Conservation (phyloP, 2,888 invertebrate genomes). For the Ommatoiulus sabulosus region DNA sequence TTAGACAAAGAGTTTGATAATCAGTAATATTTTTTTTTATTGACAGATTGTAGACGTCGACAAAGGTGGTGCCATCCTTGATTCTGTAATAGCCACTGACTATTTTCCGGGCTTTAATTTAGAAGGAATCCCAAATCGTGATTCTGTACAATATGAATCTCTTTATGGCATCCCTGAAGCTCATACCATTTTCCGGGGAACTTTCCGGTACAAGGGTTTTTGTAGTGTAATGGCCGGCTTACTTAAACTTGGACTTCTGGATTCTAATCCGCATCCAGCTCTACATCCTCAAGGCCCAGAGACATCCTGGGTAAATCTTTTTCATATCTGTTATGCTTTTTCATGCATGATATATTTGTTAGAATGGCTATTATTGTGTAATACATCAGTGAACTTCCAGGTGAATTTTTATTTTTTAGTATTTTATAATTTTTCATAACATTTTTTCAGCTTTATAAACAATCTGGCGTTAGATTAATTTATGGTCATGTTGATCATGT, state of each 20-base stretch:
- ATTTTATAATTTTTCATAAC: no score
- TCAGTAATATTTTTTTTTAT: no score
- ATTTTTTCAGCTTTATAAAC: no score
- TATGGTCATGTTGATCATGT: no score
- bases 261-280: constrained; percentile 85
- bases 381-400: no score
- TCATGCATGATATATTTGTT: no score
- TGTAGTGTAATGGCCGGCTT: constrained; percentile 88
- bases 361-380: no score
- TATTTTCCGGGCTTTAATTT: constrained; percentile 97
- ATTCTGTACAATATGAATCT: constrained; percentile 88
- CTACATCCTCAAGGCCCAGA: constrained; percentile 97
- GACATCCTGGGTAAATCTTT: constrained; percentile 85
- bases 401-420: no score
- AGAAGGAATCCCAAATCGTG: constrained; percentile 97
- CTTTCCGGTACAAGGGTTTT: constrained; percentile 92
- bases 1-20: no score
- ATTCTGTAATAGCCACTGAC: constrained; percentile 80
- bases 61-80: constrained; percentile 90
- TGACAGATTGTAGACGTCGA: constrained; percentile 77
- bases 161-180: constrained; percentile 90
- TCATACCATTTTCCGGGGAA: constrained; percentile 91
- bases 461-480: no score
- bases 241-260: constrained; percentile 88
- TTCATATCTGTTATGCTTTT: no score